Evolutionary conservation across 2,888 invertebrate genomes (phyloP).

Genomic region (Nemotelus nigrinus): DNA sequence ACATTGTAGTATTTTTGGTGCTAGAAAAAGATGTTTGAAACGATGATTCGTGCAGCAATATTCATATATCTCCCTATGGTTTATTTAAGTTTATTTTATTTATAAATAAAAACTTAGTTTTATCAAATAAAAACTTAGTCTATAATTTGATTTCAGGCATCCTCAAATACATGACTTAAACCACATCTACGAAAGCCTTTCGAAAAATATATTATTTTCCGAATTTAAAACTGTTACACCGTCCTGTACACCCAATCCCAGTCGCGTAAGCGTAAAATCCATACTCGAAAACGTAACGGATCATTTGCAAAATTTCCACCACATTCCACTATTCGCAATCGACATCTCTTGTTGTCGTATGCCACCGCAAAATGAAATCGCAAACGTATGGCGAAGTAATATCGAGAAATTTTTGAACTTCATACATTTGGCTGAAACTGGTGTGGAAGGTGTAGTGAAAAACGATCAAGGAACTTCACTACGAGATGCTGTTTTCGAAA

Average conservation of each 20-base stretch:
- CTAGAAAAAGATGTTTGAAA: too few relatives aligned
- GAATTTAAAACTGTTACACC: conserved; percentile 58
- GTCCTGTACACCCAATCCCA: conserved; percentile 57
- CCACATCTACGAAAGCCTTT: conserved; percentile 58
- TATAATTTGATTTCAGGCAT: conserved; percentile 52
- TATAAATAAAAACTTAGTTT: background rate
- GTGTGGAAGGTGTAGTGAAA: conserved; percentile 76
- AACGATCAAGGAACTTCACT: conserved; percentile 74
- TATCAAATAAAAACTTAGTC: too few relatives aligned
- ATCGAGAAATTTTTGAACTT: conserved; percentile 73
- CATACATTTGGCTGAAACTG: conserved; percentile 71
- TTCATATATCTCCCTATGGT: background rate
- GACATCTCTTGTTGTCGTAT: conserved; percentile 86
- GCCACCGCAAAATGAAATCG: conserved; percentile 75
- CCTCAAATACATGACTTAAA: conserved; percentile 55
- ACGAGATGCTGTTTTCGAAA: conserved; percentile 75
- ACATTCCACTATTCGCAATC: conserved; percentile 74
- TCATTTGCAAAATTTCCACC: conserved; percentile 71
- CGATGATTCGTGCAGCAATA: background rate
- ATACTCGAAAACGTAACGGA: conserved; percentile 68
- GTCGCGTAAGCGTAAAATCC: conserved; percentile 56
- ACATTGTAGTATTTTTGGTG: background rate
- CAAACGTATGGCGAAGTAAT: conserved; percentile 77
- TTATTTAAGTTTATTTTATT: background rate
- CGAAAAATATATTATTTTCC: conserved; percentile 58